phyloP scores from a whole-genome alignment of 2,113 vertebrate species.

The Phrynosoma blainvillii region DNA sequence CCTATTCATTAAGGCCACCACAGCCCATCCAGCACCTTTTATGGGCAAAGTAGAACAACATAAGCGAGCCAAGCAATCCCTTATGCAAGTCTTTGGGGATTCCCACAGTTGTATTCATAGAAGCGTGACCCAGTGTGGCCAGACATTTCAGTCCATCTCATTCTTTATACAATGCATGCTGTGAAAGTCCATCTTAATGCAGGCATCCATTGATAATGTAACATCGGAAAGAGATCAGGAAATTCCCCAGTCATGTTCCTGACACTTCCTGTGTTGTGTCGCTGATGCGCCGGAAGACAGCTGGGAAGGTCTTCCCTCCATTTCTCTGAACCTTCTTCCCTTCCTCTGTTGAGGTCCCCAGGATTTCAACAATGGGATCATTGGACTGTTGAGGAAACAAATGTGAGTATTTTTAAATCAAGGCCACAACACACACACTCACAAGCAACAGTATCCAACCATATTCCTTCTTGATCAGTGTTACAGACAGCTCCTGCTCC shows the following conservation, averaged over 20 bases:
- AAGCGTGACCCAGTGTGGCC: neutral
- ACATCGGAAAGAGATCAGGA: neutral
- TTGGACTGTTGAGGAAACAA: conserved; percentile 69
- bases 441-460: neutral
- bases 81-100: neutral
- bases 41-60: neutral
- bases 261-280: neutral
- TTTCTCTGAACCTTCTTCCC: conserved; percentile 92
- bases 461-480: neutral
- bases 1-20: neutral
- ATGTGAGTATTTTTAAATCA: neutral
- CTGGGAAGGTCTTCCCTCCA: conserved; percentile 86
- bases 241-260: conserved; percentile 1
- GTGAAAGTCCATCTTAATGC: neutral
- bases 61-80: neutral
- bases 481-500: no score
- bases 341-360: conserved; percentile 89
- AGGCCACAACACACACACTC: neutral
- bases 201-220: neutral
- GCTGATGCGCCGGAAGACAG: conserved; percentile 83
- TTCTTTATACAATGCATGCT: neutral
- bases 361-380: conserved; percentile 81
- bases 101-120: neutral
- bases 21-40: neutral
- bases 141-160: neutral